Percentiles rank a stretch among this genome's conserved stretches.
Conservation (phyloP, 2,888 invertebrate species). For the Drosophila colorata region DNA sequence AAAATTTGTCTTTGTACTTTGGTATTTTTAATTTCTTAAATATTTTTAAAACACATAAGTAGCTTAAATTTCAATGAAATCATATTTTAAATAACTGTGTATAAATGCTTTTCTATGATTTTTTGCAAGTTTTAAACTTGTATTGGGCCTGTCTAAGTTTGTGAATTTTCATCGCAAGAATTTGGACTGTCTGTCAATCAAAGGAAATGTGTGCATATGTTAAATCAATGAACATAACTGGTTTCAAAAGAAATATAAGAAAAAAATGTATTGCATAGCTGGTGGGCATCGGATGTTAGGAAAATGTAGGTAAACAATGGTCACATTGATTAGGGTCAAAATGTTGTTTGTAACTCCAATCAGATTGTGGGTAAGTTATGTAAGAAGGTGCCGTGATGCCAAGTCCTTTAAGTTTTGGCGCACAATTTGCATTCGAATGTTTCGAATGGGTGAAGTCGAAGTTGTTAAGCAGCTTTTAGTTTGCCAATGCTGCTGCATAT, state of each 20-base stretch:
- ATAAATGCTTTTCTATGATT: not conserved
- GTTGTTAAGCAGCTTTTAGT: slow-evolving; percentile 46
- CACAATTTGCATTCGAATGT: slow-evolving; percentile 55
- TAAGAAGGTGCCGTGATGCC: slow-evolving; percentile 13
- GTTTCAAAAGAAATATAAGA: slow-evolving; percentile 7
- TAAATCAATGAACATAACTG: slow-evolving; percentile 12
- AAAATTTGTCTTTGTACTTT: too few relatives aligned
- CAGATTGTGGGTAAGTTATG: slow-evolving; percentile 38
- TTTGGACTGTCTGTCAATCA: not conserved
- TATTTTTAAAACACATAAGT: not conserved
- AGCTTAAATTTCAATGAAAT: not conserved
- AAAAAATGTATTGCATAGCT: slow-evolving; percentile 16
- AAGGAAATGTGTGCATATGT: not conserved
- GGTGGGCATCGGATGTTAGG: slow-evolving; percentile 29
- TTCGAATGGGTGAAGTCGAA: slow-evolving; percentile 8
- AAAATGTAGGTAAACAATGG: slow-evolving; percentile 65
- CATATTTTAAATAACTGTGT: too few relatives aligned
- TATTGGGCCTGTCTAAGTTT: too few relatives aligned
- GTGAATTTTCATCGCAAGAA: slow-evolving; percentile 15
- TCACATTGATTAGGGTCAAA: slow-evolving; percentile 74
- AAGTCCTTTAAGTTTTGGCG: slow-evolving; percentile 28
- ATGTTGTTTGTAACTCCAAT: slow-evolving; percentile 50
- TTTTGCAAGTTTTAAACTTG: not conserved
- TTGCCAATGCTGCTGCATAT: slow-evolving; percentile 47
- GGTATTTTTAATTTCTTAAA: not conserved